phyloP scores from a whole-genome alignment of 2,113 vertebrate genomes.

The Erythrolamprus reginae region DNA sequence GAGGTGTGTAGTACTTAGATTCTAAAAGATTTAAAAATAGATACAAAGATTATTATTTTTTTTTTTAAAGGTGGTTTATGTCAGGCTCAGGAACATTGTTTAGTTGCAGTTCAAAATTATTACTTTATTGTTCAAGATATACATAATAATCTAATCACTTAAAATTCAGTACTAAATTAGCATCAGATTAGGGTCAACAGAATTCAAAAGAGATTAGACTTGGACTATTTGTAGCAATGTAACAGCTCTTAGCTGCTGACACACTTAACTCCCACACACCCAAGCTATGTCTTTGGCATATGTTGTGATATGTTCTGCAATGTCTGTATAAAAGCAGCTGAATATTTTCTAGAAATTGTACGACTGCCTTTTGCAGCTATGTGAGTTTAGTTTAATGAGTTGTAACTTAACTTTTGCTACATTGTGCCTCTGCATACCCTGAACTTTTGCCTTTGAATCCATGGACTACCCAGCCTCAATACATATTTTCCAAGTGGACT shows the following conservation, averaged over 20 bases:
- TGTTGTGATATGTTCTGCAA: not conserved
- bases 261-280: accelerated
- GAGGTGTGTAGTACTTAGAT: not conserved
- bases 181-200: not conserved
- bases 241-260: not conserved
- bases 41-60: not conserved
- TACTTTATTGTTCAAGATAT: not conserved
- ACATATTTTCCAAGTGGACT: not conserved
- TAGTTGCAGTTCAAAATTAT: not conserved
- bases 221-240: not conserved
- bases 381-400: not conserved
- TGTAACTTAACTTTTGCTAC: not conserved
- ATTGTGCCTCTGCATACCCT: not conserved
- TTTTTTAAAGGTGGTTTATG: too few relatives aligned
- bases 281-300: not conserved
- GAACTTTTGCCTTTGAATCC: not conserved
- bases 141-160: not conserved
- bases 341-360: not conserved
- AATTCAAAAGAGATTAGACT: not conserved
- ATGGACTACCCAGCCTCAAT: not conserved
- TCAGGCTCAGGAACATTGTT: not conserved
- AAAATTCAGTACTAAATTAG: not conserved
- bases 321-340: not conserved
- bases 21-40: too few relatives aligned
- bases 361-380: not conserved